Conservation (phyloP, 2,113 vertebrate genomes). For the Lichenostomus cassidix region DNA sequence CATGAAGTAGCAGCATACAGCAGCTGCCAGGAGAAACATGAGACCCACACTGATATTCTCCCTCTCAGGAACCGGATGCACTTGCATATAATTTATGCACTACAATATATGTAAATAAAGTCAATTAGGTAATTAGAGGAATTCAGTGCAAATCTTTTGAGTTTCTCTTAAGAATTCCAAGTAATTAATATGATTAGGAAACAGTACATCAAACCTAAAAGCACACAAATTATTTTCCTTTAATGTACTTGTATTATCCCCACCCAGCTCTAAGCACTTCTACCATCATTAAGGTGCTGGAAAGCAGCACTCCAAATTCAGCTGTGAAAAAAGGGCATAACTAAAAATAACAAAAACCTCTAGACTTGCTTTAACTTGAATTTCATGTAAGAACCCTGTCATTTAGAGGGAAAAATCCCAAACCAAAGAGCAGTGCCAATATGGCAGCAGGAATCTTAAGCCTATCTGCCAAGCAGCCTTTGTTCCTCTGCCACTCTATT, state of each 20-base stretch:
- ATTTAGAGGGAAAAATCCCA: neutral
- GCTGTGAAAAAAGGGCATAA: neutral
- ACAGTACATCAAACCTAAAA: constrained; percentile 11
- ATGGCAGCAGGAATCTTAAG: constrained; percentile 14
- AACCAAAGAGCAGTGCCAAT: neutral
- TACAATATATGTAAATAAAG: constrained; percentile 49
- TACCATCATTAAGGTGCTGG: neutral
- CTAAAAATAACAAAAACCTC: constrained; percentile 17
- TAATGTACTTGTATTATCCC: neutral
- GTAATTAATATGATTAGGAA: constrained; percentile 47
- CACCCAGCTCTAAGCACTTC: neutral
- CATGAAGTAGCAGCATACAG: neutral
- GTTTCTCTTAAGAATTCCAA: constrained; percentile 25
- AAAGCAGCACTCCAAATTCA: neutral
- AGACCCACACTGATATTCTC: neutral
- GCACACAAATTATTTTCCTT: neutral
- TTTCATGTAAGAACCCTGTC: neutral
- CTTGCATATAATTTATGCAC: neutral
- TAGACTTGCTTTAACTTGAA: neutral
- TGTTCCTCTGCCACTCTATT: neutral
- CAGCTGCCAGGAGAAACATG: neutral
- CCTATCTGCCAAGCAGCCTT: constrained; percentile 31
- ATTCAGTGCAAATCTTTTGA: constrained; percentile 13
- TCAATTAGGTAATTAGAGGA: constrained; percentile 38
- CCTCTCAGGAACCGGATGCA: neutral